Percentiles rank a stretch among this genome's conserved stretches.
Evolutionary conservation across 2,113 vertebrate genomes (phyloP).

Genomic region (Grammomys dolichurus): DNA sequence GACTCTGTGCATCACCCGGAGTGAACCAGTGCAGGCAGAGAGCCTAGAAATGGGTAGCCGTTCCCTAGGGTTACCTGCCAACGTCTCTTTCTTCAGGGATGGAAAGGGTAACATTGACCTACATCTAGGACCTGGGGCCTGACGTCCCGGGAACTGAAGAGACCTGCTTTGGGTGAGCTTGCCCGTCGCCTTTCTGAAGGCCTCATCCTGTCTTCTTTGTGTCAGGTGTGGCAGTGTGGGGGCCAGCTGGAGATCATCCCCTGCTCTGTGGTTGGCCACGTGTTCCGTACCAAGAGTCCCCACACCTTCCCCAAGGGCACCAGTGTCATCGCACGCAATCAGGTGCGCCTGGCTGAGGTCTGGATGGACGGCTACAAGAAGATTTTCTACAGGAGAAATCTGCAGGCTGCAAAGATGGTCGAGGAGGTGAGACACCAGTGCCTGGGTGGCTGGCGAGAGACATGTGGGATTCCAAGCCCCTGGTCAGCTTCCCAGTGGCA

Average conservation of each 20-base stretch:
- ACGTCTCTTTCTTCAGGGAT: background rate
- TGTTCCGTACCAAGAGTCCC: conserved; percentile 98
- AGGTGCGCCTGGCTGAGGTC: conserved; percentile 97
- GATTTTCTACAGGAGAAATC: conserved; percentile 95
- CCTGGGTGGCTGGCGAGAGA: background rate
- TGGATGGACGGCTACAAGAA: conserved; percentile 98
- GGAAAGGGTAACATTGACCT: background rate
- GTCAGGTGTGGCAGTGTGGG: conserved; percentile 98
- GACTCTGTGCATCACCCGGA: background rate
- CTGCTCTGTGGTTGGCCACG: conserved; percentile 97
- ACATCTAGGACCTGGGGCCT: background rate
- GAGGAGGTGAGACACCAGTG: conserved; percentile 87
- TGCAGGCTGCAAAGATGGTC: conserved; percentile 92
- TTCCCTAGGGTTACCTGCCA: background rate
- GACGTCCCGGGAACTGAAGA: background rate
- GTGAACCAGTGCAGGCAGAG: background rate
- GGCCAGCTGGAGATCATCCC: conserved; percentile 95
- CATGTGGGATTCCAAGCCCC: background rate
- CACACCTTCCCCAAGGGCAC: conserved; percentile 98
- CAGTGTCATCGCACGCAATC: conserved; percentile 95
- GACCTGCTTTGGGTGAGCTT: background rate
- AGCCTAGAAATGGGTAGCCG: background rate
- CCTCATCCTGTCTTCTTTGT: rapidly evolving
- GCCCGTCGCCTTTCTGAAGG: background rate
- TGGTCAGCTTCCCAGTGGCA: background rate